A percentile compares a stretch with the other conserved stretches of the same genome.
These are phyloP conservation scores for Meriones psammophilus DNA, from an alignment of 2,797 vertebrate genomes.

Conservation along the genomic window DNA sequence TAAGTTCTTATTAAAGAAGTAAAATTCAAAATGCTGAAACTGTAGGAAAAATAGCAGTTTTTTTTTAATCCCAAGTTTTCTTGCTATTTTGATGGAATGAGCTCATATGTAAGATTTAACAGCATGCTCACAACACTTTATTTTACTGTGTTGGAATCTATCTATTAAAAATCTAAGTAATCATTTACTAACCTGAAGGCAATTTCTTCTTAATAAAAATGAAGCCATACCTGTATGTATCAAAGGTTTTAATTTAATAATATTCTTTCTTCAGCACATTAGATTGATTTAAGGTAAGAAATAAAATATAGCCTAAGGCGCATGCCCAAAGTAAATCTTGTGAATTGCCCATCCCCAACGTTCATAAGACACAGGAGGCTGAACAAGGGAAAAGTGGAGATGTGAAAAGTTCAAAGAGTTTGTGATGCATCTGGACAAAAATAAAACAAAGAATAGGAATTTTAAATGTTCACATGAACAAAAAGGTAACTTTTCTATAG, in stretches of 20 bases:
- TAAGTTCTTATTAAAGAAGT: not conserved
- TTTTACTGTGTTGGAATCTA: not conserved
- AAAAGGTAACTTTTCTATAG: not conserved
- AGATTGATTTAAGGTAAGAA: slow-evolving; percentile 77
- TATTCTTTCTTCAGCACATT: slow-evolving; percentile 74
- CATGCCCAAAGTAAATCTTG: slow-evolving; percentile 66
- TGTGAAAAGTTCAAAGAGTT: not conserved
- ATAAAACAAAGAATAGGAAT: not conserved
- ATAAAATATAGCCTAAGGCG: slow-evolving; percentile 72
- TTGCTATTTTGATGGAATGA: not conserved
- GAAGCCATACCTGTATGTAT: not conserved
- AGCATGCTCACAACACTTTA: not conserved
- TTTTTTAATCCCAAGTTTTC: not conserved
- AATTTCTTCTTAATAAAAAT: slow-evolving; percentile 55
- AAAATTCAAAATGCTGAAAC: not conserved
- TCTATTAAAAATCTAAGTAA: slow-evolving; percentile 50
- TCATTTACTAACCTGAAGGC: slow-evolving; percentile 44
- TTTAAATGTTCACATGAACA: not conserved
- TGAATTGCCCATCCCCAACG: not conserved
- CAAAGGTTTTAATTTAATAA: slow-evolving; percentile 74
- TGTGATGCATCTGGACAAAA: not conserved
- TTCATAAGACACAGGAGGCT: slow-evolving; percentile 59
- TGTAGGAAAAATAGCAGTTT: not conserved
- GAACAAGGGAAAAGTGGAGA: not conserved
- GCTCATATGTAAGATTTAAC: not conserved